Evolutionary conservation across 2,888 invertebrate species (phyloP), one percentile per base, ranked within the genome.

Genomic region (Horisme vitalbata): DNA sequence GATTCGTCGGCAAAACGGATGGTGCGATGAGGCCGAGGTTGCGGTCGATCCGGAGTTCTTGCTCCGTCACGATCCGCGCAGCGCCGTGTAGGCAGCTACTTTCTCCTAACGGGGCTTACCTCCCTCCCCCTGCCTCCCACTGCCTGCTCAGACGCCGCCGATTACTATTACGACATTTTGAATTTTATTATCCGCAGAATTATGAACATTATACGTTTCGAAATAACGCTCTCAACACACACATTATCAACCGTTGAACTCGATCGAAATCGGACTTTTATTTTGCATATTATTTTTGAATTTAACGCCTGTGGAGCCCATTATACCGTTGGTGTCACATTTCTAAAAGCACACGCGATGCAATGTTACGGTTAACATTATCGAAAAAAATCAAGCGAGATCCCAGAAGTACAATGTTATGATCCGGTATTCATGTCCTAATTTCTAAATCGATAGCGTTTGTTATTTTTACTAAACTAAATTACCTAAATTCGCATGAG

Each of bases 41-140:
- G 69, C 55, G 66, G 61, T 68, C 65, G 67, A 71, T 68, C 68
- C 69, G 65, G 59, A 24, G 62, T 44, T 49, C 31, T 35, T 31
- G 70, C 66, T 64, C 56, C 68, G 76, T 78, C 79, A 83, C 81
- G 80, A 79, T 70, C 67, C 64, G 67, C 71, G 77, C 72, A 71
- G 71, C 63, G 52, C 67, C 72, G 78, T 81, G 83, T 83, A 79
- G 84, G 85, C 79, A 82, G 82, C 84, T 82, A 88, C 89, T 89
- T 89, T 89, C 89, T 87, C 87, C 79, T 89, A 87, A 89, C 89
- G 87, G 89, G 80, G 86, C 77, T 69, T 64, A 52, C 69, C 64
- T 59, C 71, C 52, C 66, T 59, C 66, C 69, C 60, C 63, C 52
- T 61, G 48, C 56, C 57, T 57, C 55, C 55, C 45, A 58, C 52